phyloP scores from a whole-genome alignment of 2,113 vertebrate species.

The Dasyurus viverrinus region DNA sequence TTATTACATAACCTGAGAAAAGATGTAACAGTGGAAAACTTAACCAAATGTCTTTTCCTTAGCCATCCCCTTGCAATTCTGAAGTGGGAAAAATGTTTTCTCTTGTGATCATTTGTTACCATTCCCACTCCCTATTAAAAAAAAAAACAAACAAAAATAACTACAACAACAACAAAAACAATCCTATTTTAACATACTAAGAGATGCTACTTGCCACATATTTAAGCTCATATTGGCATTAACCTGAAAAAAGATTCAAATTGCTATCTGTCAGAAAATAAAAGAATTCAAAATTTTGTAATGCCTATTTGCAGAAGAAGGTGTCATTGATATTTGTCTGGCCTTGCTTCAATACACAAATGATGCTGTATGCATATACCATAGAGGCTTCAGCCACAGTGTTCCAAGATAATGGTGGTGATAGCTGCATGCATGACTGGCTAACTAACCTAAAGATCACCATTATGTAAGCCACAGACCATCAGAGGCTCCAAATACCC shows the following conservation, averaged over 20 bases:
- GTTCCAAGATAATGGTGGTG: constrained; percentile 63
- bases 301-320: constrained; percentile 54
- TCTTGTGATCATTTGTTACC: neutral
- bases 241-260: neutral
- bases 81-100: neutral
- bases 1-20: neutral
- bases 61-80: neutral
- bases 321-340: constrained; percentile 60
- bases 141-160: neutral
- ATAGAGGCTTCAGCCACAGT: constrained; percentile 58
- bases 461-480: constrained; percentile 67
- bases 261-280: neutral
- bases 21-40: neutral
- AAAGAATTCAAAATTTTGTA: constrained; percentile 48
- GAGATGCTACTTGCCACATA: neutral
- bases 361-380: constrained; percentile 62
- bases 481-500: constrained; percentile 59
- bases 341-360: constrained; percentile 56
- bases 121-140: neutral
- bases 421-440: constrained; percentile 66
- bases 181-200: neutral
- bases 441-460: constrained; percentile 69
- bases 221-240: neutral
- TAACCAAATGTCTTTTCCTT: neutral
- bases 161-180: too few relatives aligned